phyloP scores from a whole-genome alignment of 2,797 vertebrate species.

The Eospalax fontanierii region DNA sequence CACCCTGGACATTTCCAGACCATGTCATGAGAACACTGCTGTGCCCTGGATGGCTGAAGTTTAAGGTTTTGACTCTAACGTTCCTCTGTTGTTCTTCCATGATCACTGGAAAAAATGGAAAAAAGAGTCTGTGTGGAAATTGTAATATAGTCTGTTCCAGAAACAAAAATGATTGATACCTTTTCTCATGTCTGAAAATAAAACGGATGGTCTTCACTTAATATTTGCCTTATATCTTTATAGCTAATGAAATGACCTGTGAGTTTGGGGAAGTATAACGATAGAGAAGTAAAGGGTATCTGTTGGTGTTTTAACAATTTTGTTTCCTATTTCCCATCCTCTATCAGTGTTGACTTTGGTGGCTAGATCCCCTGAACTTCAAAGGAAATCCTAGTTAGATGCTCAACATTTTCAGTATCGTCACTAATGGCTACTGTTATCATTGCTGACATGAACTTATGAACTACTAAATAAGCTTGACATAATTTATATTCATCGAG shows the following conservation, averaged over 20 bases:
- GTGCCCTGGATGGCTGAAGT: background rate
- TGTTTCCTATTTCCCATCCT: background rate
- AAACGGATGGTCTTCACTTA: conserved; percentile 18
- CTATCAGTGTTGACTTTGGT: conserved; percentile 44
- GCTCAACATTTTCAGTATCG: conserved; percentile 70
- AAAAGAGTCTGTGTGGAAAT: background rate
- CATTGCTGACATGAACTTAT: conserved; percentile 86
- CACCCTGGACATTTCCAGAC: background rate
- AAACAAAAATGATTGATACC: background rate
- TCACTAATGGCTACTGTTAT: conserved; percentile 86
- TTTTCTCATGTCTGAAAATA: conserved; percentile 32
- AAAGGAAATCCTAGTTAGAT: conserved; percentile 75
- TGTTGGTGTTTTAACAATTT: background rate
- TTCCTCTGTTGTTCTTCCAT: background rate
- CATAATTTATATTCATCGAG: conserved; percentile 86
- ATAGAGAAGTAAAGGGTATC: background rate
- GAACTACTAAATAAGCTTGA: conserved; percentile 84
- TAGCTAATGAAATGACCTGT: background rate
- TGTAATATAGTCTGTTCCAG: background rate
- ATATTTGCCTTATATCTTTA: background rate
- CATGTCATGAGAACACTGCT: background rate
- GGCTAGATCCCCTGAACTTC: conserved; percentile 38
- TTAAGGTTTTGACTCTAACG: background rate
- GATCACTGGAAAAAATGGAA: background rate
- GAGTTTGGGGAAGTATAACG: background rate